Evolutionary conservation across 2,888 invertebrate species (phyloP).

Genomic region (Chrysomela aeneicollis): DNA sequence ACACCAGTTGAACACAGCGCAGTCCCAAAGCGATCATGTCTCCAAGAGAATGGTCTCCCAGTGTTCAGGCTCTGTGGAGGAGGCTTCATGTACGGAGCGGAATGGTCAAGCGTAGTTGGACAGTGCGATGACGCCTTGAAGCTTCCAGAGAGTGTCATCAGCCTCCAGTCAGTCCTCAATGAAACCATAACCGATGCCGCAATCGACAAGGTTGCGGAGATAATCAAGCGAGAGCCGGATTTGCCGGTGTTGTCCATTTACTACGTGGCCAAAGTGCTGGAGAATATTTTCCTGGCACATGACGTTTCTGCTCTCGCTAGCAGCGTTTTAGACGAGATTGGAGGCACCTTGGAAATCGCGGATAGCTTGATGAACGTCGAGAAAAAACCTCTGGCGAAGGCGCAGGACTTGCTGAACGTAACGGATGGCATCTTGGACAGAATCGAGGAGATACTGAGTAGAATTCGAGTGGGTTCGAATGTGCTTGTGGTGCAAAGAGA

Average conservation of each 20-base stretch:
- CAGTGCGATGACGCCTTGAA: constrained; percentile 40
- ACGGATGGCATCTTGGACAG: constrained; percentile 71
- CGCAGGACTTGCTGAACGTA: constrained; percentile 68
- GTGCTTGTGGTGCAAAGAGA: constrained; percentile 40
- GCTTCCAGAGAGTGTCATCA: constrained; percentile 39
- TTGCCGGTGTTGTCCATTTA: constrained; percentile 52
- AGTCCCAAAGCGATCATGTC: constrained; percentile 67
- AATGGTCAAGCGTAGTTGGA: constrained; percentile 63
- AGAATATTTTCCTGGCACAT: constrained; percentile 13
- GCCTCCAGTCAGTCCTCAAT: constrained; percentile 40
- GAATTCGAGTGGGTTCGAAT: constrained; percentile 46
- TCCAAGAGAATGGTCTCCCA: constrained; percentile 67
- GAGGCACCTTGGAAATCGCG: constrained; percentile 29
- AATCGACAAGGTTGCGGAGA: constrained; percentile 42
- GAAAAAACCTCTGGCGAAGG: constrained; percentile 50
- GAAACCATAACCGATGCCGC: constrained; percentile 36
- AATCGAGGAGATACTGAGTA: constrained; percentile 66
- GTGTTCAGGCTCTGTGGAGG: constrained; percentile 67
- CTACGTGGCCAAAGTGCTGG: constrained; percentile 49
- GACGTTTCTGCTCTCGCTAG: not conserved
- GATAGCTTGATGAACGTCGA: constrained; percentile 59
- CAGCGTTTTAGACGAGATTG: constrained; percentile 61
- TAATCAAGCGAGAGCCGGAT: constrained; percentile 41
- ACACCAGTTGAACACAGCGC: constrained; percentile 64
- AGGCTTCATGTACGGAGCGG: constrained; percentile 66